A percentile compares a stretch with the other conserved stretches of the same genome.
These are phyloP conservation scores for Habroteleia sp. DNA, from an alignment of 2,888 invertebrate genomes.

Conservation along the genomic window DNA sequence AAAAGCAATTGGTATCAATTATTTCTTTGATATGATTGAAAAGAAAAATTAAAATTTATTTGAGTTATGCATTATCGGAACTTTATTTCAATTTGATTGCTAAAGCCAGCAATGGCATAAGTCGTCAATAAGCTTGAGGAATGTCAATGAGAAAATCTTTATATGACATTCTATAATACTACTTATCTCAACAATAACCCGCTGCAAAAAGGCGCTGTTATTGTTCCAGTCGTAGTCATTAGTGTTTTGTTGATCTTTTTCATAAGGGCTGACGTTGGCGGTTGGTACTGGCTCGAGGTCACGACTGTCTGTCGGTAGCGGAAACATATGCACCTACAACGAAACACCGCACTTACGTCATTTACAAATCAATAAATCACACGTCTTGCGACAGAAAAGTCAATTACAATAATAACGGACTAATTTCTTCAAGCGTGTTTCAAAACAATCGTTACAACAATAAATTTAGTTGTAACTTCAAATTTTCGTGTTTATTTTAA, in stretches of 20 bases:
- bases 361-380: constrained; percentile 49
- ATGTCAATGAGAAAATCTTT: too few relatives aligned
- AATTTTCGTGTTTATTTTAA: too few relatives aligned
- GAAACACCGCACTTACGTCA: constrained; percentile 47
- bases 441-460: constrained; percentile 16
- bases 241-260: constrained; percentile 42
- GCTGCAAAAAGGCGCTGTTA: constrained; percentile 21
- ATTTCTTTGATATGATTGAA: too few relatives aligned
- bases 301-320: constrained; percentile 33
- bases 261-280: constrained; percentile 32
- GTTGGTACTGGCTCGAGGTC: constrained; percentile 41
- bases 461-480: too few relatives aligned
- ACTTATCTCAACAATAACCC: constrained; percentile 30
- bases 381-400: constrained; percentile 41
- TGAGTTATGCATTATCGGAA: too few relatives aligned
- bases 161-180: constrained; percentile 42
- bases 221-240: constrained; percentile 35
- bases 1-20: too few relatives aligned
- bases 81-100: too few relatives aligned
- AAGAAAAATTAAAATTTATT: too few relatives aligned
- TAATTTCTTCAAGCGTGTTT: constrained; percentile 19
- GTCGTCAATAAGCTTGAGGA: too few relatives aligned
- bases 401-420: constrained; percentile 11
- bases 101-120: too few relatives aligned
- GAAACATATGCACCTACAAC: constrained; percentile 43